phyloP scores from a whole-genome alignment of 2,797 vertebrate genomes.

The Sorex maritimensis region DNA sequence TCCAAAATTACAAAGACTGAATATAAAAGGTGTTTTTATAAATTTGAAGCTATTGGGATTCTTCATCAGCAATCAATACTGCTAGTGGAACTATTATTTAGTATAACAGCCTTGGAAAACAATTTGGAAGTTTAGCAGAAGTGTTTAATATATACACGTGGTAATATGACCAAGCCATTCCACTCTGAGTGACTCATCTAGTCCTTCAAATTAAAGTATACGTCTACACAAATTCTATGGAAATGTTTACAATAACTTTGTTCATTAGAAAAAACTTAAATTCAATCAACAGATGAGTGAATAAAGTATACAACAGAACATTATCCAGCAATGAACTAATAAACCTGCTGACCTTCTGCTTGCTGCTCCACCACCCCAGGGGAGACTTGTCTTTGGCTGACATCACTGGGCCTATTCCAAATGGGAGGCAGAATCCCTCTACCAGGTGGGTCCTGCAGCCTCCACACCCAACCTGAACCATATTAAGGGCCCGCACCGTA shows the following conservation, averaged over 20 bases:
- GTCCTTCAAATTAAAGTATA: not conserved
- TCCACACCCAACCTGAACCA: too few relatives aligned
- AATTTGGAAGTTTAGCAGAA: constrained; percentile 24
- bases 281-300: not conserved
- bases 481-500: too few relatives aligned
- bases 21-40: constrained; percentile 11
- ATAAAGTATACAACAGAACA: not conserved
- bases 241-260: not conserved
- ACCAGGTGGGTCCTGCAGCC: too few relatives aligned
- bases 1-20: not conserved
- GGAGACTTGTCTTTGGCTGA: too few relatives aligned
- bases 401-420: too few relatives aligned
- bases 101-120: not conserved
- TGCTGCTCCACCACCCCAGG: too few relatives aligned
- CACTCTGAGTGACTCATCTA: not conserved
- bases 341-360: too few relatives aligned
- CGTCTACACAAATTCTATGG: not conserved
- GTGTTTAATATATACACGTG: not conserved
- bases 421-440: too few relatives aligned
- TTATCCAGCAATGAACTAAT: not conserved
- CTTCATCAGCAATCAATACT: not conserved
- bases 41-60: constrained; percentile 1
- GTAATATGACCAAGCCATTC: not conserved
- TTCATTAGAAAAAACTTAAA: constrained; percentile 16
- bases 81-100: not conserved